Conservation (phyloP, 37 sponge, comb jelly and placozoan genomes). For the Chondrosia reniformis region DNA sequence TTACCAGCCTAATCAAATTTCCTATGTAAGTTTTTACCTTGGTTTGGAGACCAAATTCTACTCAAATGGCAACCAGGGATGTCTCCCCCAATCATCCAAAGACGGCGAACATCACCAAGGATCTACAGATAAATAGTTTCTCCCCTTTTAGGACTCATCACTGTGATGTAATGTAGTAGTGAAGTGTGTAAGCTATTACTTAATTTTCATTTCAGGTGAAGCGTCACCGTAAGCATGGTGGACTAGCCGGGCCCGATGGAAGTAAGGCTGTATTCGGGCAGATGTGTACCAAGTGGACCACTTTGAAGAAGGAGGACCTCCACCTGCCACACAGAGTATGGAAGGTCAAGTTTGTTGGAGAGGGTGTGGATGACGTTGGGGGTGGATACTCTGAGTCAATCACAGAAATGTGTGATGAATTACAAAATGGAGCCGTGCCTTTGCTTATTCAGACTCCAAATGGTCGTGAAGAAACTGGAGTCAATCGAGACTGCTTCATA, state of each 20-base stretch:
- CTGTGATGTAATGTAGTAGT: too few relatives aligned
- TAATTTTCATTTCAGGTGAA: too few relatives aligned
- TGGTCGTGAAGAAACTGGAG: slow-evolving; percentile 89
- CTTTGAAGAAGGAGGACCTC: slow-evolving; percentile 59
- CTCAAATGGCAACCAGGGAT: too few relatives aligned
- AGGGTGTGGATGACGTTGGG: slow-evolving; percentile 95
- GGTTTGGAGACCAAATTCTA: too few relatives aligned
- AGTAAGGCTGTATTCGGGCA: slow-evolving; percentile 87
- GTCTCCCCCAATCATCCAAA: too few relatives aligned
- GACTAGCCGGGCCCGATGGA: slow-evolving; percentile 70
- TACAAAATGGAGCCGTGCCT: slow-evolving; percentile 85
- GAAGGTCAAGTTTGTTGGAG: slow-evolving; percentile 97
- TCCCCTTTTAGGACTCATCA: too few relatives aligned
- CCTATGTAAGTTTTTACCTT: too few relatives aligned
- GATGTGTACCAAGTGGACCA: slow-evolving; percentile 77
- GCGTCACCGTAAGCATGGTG: slow-evolving; percentile 32
- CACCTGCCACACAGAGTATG: slow-evolving; percentile 87
- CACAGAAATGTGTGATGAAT: slow-evolving; percentile 96
- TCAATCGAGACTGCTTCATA: slow-evolving; percentile 93
- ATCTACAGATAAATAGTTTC: too few relatives aligned
- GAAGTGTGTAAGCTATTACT: too few relatives aligned
- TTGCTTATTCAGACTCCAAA: slow-evolving; percentile 94
- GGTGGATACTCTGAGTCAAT: slow-evolving; percentile 96
- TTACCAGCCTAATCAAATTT: too few relatives aligned
- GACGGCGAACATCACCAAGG: too few relatives aligned